These are phyloP conservation scores for Therioaphis trifolii DNA, from an alignment of 2,888 invertebrate genomes.

Conservation along the genomic window DNA sequence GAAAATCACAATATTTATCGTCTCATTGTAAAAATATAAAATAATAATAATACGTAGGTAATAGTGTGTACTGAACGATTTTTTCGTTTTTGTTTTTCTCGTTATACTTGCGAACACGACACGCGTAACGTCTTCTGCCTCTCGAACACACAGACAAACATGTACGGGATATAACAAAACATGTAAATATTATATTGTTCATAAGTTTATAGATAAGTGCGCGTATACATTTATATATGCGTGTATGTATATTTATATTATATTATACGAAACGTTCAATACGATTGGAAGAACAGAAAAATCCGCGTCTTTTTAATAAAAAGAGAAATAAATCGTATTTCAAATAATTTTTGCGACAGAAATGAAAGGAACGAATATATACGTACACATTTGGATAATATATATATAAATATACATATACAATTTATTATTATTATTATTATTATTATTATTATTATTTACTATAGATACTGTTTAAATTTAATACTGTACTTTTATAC, in stretches of 20 bases:
- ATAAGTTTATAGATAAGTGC: slow-evolving; percentile 34
- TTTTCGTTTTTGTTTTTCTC: neutral
- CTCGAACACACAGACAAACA: slow-evolving; percentile 60
- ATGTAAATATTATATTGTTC: slow-evolving; percentile 56
- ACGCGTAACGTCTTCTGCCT: slow-evolving; percentile 44
- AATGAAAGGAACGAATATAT: neutral
- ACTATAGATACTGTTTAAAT: slow-evolving; percentile 44
- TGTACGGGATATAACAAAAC: neutral
- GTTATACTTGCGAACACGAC: neutral
- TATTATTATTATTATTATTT: slow-evolving; percentile 5
- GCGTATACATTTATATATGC: no score
- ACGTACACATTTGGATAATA: no score
- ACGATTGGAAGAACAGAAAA: slow-evolving; percentile 23
- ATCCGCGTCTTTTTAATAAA: neutral
- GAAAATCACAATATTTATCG: no score
- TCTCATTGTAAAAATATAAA: no score
- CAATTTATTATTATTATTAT: neutral
- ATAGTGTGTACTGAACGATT: neutral
- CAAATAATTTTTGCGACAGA: neutral
- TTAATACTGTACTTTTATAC: slow-evolving; percentile 58
- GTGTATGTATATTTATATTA: neutral
- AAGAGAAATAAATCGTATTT: neutral
- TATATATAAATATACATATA: neutral
- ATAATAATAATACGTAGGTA: neutral
- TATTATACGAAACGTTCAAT: slow-evolving; percentile 29